Conservation (phyloP, 2,888 invertebrate species). For the Parascotia fuliginaria region DNA sequence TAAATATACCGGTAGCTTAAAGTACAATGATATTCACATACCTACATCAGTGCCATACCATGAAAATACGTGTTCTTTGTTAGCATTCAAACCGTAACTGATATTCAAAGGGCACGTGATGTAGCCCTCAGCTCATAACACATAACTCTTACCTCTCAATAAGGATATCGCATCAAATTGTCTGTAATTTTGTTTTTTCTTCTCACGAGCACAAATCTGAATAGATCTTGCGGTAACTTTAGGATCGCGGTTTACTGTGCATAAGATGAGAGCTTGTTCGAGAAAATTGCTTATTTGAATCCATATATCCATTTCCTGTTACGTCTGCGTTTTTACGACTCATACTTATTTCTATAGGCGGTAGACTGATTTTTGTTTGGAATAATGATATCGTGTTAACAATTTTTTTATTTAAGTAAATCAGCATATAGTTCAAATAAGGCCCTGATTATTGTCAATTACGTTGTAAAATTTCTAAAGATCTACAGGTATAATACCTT, state of each 20-base stretch:
- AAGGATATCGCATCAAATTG: slow-evolving; percentile 82
- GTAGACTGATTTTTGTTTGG: not conserved
- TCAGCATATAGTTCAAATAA: too few relatives aligned
- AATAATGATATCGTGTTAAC: too few relatives aligned
- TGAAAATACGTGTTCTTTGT: not conserved
- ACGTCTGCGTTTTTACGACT: slow-evolving; percentile 48
- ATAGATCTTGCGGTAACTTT: slow-evolving; percentile 50
- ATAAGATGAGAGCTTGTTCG: slow-evolving; percentile 59
- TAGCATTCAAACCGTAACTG: not conserved
- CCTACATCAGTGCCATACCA: not conserved
- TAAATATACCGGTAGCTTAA: too few relatives aligned
- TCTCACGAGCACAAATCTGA: slow-evolving; percentile 76
- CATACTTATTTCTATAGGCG: slow-evolving; percentile 37
- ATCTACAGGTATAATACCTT: too few relatives aligned
- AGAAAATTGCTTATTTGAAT: slow-evolving; percentile 77
- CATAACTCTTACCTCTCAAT: slow-evolving; percentile 76
- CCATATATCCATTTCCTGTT: slow-evolving; percentile 58
- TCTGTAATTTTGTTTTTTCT: slow-evolving; percentile 80
- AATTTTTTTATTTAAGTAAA: too few relatives aligned
- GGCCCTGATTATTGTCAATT: too few relatives aligned
- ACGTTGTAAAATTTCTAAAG: too few relatives aligned
- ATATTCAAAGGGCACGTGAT: slow-evolving; percentile 12
- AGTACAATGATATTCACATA: too few relatives aligned
- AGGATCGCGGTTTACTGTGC: slow-evolving; percentile 65
- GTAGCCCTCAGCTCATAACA: slow-evolving; percentile 39